phyloP scores from a whole-genome alignment of 2,797 vertebrate genomes.

The Acanthornis magna region DNA sequence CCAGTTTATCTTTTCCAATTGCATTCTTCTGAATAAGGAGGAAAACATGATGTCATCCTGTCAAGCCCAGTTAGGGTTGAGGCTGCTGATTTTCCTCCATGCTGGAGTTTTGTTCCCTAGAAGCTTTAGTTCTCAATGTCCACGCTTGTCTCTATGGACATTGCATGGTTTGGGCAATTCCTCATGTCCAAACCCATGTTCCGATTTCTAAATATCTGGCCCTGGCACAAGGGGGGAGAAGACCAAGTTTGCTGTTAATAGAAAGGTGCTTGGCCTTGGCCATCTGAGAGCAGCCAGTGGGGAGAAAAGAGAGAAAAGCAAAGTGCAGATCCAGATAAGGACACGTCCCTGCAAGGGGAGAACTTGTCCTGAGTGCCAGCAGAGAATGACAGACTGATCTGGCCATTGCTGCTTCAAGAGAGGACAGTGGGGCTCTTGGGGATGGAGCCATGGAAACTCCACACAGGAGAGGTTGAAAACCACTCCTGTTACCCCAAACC shows the following conservation, averaged over 20 bases:
- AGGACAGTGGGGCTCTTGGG: neutral
- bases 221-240: neutral
- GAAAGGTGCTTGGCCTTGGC: neutral
- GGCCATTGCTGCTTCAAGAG: neutral
- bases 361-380: neutral
- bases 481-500: neutral
- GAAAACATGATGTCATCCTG: neutral
- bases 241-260: neutral
- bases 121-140: neutral
- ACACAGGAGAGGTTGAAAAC: neutral
- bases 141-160: neutral
- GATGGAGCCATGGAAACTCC: neutral
- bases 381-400: neutral
- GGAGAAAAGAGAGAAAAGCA: neutral
- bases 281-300: neutral
- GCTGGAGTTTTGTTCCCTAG: neutral
- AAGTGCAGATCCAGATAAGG: neutral
- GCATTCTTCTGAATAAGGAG: neutral
- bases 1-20: neutral
- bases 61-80: neutral
- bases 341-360: neutral
- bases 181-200: neutral
- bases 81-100: neutral
- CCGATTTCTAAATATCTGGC: neutral
- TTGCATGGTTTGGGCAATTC: neutral